Evolutionary conservation across 1,140 invertebrate genomes (phyloP).

Genomic region (Drosophila tropicalis): DNA sequence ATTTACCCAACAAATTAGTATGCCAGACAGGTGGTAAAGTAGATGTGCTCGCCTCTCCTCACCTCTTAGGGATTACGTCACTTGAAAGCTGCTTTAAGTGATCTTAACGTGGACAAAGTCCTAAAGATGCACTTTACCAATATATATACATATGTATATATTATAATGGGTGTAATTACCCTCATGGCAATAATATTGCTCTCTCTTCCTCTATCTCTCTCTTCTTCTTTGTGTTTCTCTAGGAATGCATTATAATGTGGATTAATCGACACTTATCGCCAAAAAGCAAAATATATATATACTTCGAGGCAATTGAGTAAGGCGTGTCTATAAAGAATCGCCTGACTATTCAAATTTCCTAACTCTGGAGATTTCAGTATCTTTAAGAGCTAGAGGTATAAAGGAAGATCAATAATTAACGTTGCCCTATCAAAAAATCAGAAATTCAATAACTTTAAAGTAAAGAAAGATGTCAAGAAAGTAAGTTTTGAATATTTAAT

Average conservation of each 20-base stretch:
- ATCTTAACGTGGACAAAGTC: slow-evolving; percentile 29
- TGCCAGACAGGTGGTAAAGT: slow-evolving; percentile 28
- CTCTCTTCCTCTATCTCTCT: background rate
- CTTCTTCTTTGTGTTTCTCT: background rate
- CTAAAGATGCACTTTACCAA: slow-evolving; percentile 39
- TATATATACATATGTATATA: no score
- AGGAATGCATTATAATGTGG: slow-evolving; percentile 20
- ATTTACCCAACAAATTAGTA: slow-evolving; percentile 68
- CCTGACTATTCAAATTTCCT: no score
- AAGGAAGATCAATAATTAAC: no score
- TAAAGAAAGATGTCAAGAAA: no score
- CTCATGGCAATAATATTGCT: slow-evolving; percentile 10
- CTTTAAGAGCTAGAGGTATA: no score
- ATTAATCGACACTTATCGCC: slow-evolving; percentile 14
- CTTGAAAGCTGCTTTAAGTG: slow-evolving; percentile 2
- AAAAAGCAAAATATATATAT: background rate
- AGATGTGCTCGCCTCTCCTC: background rate
- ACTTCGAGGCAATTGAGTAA: background rate
- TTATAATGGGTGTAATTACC: slow-evolving; percentile 46
- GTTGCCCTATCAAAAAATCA: no score
- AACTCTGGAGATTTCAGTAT: no score
- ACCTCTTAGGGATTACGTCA: slow-evolving; percentile 48
- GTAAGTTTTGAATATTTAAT: no score
- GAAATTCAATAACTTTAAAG: no score
- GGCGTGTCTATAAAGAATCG: no score